Evolutionary conservation across 2,113 vertebrate species (phyloP).

Genomic region (Apaloderma vittatum): DNA sequence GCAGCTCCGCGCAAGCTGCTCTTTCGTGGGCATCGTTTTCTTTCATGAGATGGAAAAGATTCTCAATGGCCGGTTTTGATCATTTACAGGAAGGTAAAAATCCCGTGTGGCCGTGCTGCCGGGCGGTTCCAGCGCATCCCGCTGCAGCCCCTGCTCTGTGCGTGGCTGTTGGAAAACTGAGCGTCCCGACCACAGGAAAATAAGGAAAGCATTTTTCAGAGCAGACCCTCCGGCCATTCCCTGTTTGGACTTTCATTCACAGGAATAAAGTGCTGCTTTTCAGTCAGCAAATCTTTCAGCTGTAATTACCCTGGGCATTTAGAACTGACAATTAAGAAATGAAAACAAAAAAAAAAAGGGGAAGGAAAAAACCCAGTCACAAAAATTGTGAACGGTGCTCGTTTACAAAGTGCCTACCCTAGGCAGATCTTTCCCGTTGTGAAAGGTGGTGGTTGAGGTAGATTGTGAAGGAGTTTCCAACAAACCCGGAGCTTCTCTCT

Average conservation of each 20-base stretch:
- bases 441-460: not conserved
- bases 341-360: not conserved
- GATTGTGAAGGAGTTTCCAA: not conserved
- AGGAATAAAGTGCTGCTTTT: constrained; percentile 1
- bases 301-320: constrained; percentile 14
- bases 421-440: not conserved
- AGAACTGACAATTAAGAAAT: not conserved
- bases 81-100: not conserved
- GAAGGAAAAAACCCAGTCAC: not conserved
- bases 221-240: not conserved
- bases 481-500: not conserved
- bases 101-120: fast-evolving
- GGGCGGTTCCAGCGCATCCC: not conserved
- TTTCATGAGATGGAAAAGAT: fast-evolving
- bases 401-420: not conserved
- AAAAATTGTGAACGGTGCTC: fast-evolving
- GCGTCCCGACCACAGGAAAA: not conserved
- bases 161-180: constrained; percentile 2
- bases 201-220: constrained; percentile 27
- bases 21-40: fast-evolving
- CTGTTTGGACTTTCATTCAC: not conserved
- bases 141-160: not conserved
- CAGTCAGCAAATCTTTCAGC: not conserved
- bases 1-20: not conserved
- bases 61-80: not conserved